Evolutionary conservation across 1,140 invertebrate genomes (phyloP).

Genomic region (Dysdera silvatica): DNA sequence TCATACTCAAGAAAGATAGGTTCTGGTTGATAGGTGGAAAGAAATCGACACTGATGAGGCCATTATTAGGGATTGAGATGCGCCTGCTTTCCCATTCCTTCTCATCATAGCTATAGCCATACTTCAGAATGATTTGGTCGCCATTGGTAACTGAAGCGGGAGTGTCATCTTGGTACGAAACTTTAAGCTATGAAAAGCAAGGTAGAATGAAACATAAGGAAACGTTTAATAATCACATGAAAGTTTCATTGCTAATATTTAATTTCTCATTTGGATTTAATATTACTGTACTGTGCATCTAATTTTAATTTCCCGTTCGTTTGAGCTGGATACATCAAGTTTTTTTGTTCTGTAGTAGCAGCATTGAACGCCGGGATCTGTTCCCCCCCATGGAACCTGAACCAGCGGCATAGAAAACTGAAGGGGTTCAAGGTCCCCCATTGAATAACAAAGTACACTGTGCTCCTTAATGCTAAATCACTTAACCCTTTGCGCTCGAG

Average conservation of each 20-base stretch:
- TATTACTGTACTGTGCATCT: too few species aligned
- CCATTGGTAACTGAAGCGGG: slow-evolving; percentile 54
- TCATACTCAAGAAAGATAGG: slow-evolving; percentile 20
- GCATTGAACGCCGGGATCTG: too few species aligned
- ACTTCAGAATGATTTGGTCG: slow-evolving; percentile 55
- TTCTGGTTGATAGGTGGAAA: slow-evolving; percentile 49
- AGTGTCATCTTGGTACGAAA: slow-evolving; percentile 64
- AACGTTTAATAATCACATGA: not conserved
- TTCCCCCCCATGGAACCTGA: too few species aligned
- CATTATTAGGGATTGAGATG: slow-evolving; percentile 56
- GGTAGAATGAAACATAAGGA: not conserved
- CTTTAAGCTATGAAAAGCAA: slow-evolving; percentile 52
- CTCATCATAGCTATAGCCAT: slow-evolving; percentile 59
- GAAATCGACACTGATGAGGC: slow-evolving; percentile 62
- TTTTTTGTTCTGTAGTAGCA: too few species aligned
- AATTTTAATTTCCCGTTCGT: too few species aligned
- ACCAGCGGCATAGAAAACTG: too few species aligned
- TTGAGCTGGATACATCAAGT: too few species aligned
- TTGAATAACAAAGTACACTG: too few species aligned
- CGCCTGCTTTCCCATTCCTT: slow-evolving; percentile 51
- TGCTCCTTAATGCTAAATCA: too few species aligned
- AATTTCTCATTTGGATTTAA: too few species aligned
- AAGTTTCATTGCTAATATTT: not conserved
- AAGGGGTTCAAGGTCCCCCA: too few species aligned
- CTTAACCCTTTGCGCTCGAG: too few species aligned